phyloP scores from a whole-genome alignment of 2,888 invertebrate species.

The Eilema depressum region DNA sequence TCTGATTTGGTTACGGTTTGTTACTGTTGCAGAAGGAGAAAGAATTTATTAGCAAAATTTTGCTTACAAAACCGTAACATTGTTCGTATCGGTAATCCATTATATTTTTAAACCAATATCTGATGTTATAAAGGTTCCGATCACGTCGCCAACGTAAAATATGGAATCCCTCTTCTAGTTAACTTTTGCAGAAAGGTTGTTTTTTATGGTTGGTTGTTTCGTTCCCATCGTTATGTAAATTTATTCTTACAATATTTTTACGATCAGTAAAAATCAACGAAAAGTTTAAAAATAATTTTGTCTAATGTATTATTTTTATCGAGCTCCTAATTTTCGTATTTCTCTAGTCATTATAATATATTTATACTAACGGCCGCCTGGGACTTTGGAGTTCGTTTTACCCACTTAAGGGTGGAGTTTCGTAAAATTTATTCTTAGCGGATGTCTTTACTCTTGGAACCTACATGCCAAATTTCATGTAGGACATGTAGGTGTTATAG shows the following conservation, averaged over 20 bases:
- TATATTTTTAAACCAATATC: constrained; percentile 20
- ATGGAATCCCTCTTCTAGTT: constrained; percentile 18
- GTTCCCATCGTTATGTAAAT: constrained; percentile 33
- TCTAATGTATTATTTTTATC: not conserved
- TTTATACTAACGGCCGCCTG: too few species aligned
- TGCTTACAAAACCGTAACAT: constrained; percentile 3
- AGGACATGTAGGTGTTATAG: too few species aligned
- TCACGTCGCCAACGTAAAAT: constrained; percentile 22
- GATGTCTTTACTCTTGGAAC: too few species aligned
- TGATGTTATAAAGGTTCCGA: constrained; percentile 12
- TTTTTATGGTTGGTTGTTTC: constrained; percentile 27
- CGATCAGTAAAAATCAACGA: constrained; percentile 16
- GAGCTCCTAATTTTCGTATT: not conserved
- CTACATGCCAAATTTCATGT: too few species aligned
- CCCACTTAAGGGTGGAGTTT: too few species aligned
- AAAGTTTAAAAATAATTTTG: not conserved
- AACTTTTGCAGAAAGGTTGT: constrained; percentile 23
- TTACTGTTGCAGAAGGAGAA: not conserved
- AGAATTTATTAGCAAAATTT: not conserved
- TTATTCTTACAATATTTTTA: constrained; percentile 37
- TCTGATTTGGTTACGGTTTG: not conserved
- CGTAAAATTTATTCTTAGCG: too few species aligned
- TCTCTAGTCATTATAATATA: too few species aligned
- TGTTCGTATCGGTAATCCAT: constrained; percentile 14
- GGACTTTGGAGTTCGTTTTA: too few species aligned